Evolutionary conservation across 37 sponge, comb jelly and placozoan species (phyloP), one percentile per base, ranked within the genome.

Genomic region (Spongia lamella): DNA sequence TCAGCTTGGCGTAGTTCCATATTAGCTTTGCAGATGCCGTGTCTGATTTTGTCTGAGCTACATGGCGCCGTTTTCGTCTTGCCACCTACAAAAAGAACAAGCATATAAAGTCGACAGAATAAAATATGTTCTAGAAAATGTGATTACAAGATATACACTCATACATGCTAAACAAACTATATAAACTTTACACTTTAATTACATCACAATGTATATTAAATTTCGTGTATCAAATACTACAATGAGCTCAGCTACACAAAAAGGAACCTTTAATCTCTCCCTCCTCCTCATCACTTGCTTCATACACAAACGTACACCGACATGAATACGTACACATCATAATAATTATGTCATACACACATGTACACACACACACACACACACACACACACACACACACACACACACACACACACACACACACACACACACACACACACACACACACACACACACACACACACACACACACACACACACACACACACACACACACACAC

Each of bases 1-100:
- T 75, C 14, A 61, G 62, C 66, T 83, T 79, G 32, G 88, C 34
- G 53, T 58, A 83, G 62, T 92, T 92, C 38, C 27, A 62, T 61
- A 79, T 1, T 35, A 57, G 62, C 49, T 80, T 84, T 25, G 84
- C 68, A 0, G 70, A 75, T 9, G 79, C 70, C 34, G 38, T 87
- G 62, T 61, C 33, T 61, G 62, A 61, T 11, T 61, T 61, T 19
- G 47, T 9, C 9, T 43, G 47, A 43, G 47, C 47, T 43, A 43
- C 5, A 43, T 43, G 47, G 9, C 47, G 47, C 9, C 9, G 47
- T 9, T 43, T 43, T 5, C 47, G 47, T 43, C 47, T 43, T 9
- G 9, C 5, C 5, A 9, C 47, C 47, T 43, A 43, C 9, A 58
- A 25, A 56, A 5, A 25, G 24, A 21, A 56, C 21, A 25, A 2